Evolutionary conservation across 2,888 invertebrate genomes (phyloP), one percentile per base, ranked within the genome.

Genomic region (Drosophila percnosoma): DNA sequence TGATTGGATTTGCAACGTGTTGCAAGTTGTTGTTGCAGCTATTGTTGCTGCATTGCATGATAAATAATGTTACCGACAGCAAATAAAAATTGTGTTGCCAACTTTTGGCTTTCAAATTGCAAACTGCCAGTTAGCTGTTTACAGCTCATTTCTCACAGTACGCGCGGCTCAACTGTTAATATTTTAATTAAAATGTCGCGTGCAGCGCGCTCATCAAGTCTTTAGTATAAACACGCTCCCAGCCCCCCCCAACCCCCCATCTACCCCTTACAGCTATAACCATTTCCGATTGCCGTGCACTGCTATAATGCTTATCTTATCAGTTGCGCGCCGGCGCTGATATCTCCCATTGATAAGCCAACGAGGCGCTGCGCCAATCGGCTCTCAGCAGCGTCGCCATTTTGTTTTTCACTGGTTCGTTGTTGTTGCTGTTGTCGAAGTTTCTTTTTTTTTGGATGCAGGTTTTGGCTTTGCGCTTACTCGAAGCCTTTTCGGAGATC

Each of bases 121-220:
- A 48, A 52, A 52, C 69, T 76, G 76, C 77, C 80, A 79, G 68
- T 80, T 80, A 73, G 64, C 68, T 78, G 49, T 77, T 66, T 62
- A 42, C 67, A 67, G 63, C 73, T 65, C 57, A 61, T 68, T 65
- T 62, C 52, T 68, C 58, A 66, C 51, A 33, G 29, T 31, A 21
- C 5, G 51, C 10, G 51, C 40, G 13, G 24, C 49, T 62, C 18
- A 52, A 64, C 61, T 49, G 59, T 77, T 80, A 72, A 77, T 77
- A 80, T 83, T 86, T 86, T 90, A 89, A 87, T 87, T 87, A 89
- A 83, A 83, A 79, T 76, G 63, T 83, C 66, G 87, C 90, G 65
- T 89, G 89, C 54, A 40, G 38, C 38, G 38, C n/a, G 45, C 65
- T 40, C 65, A 72, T 78, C 68, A 73, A 55, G 48, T 21, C 33